Base-by-base conservation (phyloP, 2,113 vertebrate species). In the Lophotis ruficrista region DNA sequence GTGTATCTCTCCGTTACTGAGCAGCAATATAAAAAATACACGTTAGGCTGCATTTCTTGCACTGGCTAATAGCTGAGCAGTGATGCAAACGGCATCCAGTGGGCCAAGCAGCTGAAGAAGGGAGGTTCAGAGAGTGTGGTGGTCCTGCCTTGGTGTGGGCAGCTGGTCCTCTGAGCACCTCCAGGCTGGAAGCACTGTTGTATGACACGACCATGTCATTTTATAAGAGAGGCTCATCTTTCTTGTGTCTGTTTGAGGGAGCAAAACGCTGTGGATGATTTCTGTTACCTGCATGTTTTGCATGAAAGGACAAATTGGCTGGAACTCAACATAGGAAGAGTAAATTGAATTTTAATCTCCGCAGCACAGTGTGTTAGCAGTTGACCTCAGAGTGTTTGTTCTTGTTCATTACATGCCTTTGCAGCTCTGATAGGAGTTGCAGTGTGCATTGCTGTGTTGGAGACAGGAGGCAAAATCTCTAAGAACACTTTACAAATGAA, bases 311-410 rank as follows among this genome's bases (percentile, higher is more conserved):
- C 78, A 77, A 47, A 16, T 66, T 35, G 66, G n/a, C 53, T 77
- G 22, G 47, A 58, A 8, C 51, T 86, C n/a, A 13, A 30, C 17
- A 22, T 14, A 45, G 68, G 76, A 57, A 28, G 51, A 38, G 3
- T 4, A 33, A 53, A 45, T 1, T 70, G 68, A 30, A 6, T 84
- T 89, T 62, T 41, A 70, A 5, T 60, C 69, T 41, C 37, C 1
- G 2, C 35, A 51, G 25, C 33, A 14, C 23, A n/a, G 47, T 1
- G 0, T 71, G 47, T n/a, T 41, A 28, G 69, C 0, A 1, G 14
- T 47, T 47, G 28, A 10, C 56, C 82, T 73, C 33, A 2, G 21
- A 12, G 60, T 7, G 43, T 37, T 35, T 77, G 18, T 51, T 57
- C 58, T 83, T 6, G 3, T 35, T 51, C 45, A 4, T 28, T 65